These are phyloP conservation scores for Zelostemma sp. DNA, from an alignment of 1,140 invertebrate species.

Conservation along the genomic window DNA sequence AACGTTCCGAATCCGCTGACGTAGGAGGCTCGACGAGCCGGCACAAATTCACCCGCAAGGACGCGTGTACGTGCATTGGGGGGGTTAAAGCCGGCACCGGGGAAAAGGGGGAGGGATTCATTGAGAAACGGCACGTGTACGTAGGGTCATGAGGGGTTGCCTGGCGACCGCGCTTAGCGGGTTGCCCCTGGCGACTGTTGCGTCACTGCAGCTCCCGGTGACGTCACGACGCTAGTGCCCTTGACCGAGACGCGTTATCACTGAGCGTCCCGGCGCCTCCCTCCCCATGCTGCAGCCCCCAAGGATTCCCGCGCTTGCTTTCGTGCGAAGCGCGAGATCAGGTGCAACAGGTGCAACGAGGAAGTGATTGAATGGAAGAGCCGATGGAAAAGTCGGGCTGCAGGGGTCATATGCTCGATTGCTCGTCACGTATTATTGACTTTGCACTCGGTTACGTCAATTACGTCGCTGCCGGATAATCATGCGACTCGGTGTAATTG, in stretches of 20 bases:
- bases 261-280: conserved; percentile 11
- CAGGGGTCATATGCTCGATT: too few relatives aligned
- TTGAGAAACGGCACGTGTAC: conserved; percentile 57
- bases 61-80: not conserved
- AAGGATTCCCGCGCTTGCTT: too few relatives aligned
- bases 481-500: too few relatives aligned
- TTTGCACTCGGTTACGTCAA: too few relatives aligned
- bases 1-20: conserved; percentile 6
- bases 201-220: conserved; percentile 57
- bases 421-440: too few relatives aligned
- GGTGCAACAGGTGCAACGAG: too few relatives aligned
- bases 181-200: conserved; percentile 61
- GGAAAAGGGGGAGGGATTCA: conserved; percentile 44
- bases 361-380: too few relatives aligned
- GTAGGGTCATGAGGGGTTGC: conserved; percentile 52
- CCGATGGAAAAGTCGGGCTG: too few relatives aligned
- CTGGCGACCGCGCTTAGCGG: conserved; percentile 50
- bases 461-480: too few relatives aligned
- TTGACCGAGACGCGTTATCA: conserved; percentile 45
- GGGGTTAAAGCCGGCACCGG: conserved; percentile 15
- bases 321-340: too few relatives aligned
- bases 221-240: conserved; percentile 60
- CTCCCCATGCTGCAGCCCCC: not conserved
- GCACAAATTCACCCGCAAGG: conserved; percentile 16
- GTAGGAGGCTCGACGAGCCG: not conserved